Evolutionary conservation across 2,113 vertebrate species (phyloP).

Genomic region (Emydocephalus ijimae): DNA sequence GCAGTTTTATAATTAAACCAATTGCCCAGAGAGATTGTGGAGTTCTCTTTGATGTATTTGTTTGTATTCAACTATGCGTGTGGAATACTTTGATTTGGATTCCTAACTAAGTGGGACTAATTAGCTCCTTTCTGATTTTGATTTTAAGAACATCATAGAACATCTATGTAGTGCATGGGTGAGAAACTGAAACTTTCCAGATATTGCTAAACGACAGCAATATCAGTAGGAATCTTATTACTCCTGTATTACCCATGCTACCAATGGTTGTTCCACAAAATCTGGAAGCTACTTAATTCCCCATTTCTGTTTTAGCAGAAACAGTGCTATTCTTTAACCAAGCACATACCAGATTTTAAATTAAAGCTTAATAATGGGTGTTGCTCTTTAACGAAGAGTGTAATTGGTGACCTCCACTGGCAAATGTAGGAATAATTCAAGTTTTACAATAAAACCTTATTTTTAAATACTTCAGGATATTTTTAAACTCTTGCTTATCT

Average conservation of each 20-base stretch:
- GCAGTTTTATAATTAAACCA: background rate
- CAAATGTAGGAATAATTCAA: background rate
- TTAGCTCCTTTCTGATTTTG: background rate
- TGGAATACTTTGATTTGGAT: background rate
- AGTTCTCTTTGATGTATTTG: background rate
- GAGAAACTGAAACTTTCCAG: background rate
- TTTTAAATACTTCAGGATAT: background rate
- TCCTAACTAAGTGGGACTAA: background rate
- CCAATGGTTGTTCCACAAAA: background rate
- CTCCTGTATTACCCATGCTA: background rate
- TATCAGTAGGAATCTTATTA: background rate
- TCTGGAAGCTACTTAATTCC: background rate
- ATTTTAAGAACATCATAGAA: background rate
- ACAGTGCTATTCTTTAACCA: background rate
- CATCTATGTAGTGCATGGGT: background rate
- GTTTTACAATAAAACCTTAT: background rate
- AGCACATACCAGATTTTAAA: background rate
- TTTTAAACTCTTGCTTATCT: background rate
- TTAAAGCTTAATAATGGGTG: background rate
- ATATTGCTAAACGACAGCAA: background rate
- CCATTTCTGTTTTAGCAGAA: background rate
- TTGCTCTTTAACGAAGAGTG: constrained; percentile 4
- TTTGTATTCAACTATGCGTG: background rate
- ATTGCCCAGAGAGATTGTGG: background rate
- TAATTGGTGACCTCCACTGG: constrained; percentile 48